phyloP scores from a whole-genome alignment of 2,888 invertebrate genomes.

The Synanthedon tipuliformis region DNA sequence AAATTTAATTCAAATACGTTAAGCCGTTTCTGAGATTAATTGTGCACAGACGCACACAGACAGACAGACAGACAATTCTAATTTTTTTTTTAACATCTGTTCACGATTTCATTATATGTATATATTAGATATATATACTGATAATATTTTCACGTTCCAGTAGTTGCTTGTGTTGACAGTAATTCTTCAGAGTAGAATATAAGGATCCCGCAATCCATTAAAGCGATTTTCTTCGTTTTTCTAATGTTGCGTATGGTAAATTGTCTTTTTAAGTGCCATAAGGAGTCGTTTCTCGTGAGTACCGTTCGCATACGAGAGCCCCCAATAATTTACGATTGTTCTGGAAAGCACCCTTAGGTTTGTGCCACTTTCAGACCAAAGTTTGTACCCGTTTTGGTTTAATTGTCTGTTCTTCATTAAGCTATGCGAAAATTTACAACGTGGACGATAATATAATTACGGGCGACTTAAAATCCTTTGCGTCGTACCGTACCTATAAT shows the following conservation, averaged over 20 bases:
- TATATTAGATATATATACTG: too few species aligned
- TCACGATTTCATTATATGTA: too few species aligned
- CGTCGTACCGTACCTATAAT: too few species aligned
- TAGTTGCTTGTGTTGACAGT: too few species aligned
- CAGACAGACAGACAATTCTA: too few species aligned
- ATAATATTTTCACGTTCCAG: too few species aligned
- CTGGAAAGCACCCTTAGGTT: conserved; percentile 1
- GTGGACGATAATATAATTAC: background rate
- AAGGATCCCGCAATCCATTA: conserved; percentile 21
- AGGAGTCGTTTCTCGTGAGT: conserved; percentile 16
- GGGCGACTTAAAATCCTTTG: background rate
- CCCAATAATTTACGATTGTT: conserved; percentile 28
- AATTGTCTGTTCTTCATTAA: conserved; percentile 1
- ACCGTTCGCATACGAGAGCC: conserved; percentile 20
- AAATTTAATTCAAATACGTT: too few species aligned
- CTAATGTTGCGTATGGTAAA: conserved; percentile 31
- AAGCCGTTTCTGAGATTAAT: too few species aligned
- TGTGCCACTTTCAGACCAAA: conserved; percentile 1
- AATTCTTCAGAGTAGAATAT: too few species aligned
- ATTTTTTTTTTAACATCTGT: too few species aligned
- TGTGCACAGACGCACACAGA: too few species aligned
- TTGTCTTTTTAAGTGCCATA: conserved; percentile 28
- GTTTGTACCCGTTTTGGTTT: background rate
- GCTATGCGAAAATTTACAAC: background rate
- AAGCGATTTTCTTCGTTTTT: conserved; percentile 21